Percentiles rank a stretch among this genome's conserved stretches.
Conservation (phyloP, 2,113 vertebrate species). For the Stigmatopora nigra region DNA sequence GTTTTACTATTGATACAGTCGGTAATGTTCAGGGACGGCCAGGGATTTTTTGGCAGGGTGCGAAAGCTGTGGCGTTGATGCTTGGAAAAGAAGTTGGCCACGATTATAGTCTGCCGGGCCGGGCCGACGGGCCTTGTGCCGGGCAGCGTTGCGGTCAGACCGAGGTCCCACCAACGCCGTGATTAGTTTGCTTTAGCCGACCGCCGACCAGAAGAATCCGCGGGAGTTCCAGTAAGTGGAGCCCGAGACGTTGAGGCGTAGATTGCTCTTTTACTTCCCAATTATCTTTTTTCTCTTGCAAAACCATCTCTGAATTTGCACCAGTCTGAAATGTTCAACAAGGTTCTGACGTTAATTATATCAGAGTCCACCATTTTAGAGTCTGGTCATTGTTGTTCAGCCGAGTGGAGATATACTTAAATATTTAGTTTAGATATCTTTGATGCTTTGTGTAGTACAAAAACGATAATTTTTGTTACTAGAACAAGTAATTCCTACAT, state of each 20-base stretch:
- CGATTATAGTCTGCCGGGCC: constrained; percentile 42
- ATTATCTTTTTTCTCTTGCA: constrained; percentile 12
- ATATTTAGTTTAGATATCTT: neutral
- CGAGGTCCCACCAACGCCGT: constrained; percentile 52
- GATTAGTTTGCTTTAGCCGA: constrained; percentile 62
- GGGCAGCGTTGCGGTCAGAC: constrained; percentile 48
- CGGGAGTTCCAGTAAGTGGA: constrained; percentile 63
- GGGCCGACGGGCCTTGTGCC: constrained; percentile 48
- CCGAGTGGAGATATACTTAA: neutral
- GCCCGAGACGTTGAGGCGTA: constrained; percentile 45
- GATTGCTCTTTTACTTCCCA: constrained; percentile 50
- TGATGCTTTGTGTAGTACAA: neutral
- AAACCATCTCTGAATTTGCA: neutral
- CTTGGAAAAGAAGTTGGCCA: constrained; percentile 49
- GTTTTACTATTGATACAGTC: constrained; percentile 38
- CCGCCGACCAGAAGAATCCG: constrained; percentile 57
- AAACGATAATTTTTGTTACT: neutral
- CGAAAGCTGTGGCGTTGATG: constrained; percentile 37
- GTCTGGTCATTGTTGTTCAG: neutral
- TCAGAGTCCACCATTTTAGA: neutral
- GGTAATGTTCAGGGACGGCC: constrained; percentile 41
- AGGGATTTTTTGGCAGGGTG: constrained; percentile 14
- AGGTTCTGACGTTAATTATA: neutral
- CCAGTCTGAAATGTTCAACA: neutral
- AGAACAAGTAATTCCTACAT: too few relatives aligned